Evolutionary conservation across 2,113 vertebrate species (phyloP).

Genomic region (Anhinga rufa): DNA sequence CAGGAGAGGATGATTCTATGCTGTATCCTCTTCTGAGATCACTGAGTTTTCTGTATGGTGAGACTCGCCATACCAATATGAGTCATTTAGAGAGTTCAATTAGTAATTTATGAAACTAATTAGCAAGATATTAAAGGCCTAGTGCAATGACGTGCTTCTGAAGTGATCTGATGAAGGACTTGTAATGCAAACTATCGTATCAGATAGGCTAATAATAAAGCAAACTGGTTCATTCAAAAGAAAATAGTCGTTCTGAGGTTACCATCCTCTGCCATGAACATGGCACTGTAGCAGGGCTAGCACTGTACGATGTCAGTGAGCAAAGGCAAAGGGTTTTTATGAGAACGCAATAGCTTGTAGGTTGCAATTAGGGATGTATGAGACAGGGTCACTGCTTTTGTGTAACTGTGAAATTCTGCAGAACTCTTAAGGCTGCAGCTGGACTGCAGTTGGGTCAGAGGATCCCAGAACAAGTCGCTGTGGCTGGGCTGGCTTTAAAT

Average conservation of each 20-base stretch:
- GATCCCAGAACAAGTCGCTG: background rate
- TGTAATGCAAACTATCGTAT: background rate
- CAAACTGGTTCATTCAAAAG: background rate
- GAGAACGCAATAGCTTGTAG: background rate
- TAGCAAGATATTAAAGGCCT: slow-evolving; percentile 35
- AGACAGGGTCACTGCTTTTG: background rate
- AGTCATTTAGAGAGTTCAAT: slow-evolving; percentile 37
- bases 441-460: background rate
- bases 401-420: background rate
- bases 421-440: background rate
- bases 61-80: background rate
- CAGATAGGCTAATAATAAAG: background rate
- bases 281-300: background rate
- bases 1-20: background rate
- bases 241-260: background rate
- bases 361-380: background rate
- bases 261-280: background rate
- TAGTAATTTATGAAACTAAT: slow-evolving; percentile 49
- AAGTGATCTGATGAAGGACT: background rate
- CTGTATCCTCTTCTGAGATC: background rate
- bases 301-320: background rate
- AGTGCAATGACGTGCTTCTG: background rate
- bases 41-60: background rate
- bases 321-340: background rate
- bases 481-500: background rate